phyloP scores from a whole-genome alignment of 2,797 vertebrate genomes.

The Triplophysa bombifrons region DNA sequence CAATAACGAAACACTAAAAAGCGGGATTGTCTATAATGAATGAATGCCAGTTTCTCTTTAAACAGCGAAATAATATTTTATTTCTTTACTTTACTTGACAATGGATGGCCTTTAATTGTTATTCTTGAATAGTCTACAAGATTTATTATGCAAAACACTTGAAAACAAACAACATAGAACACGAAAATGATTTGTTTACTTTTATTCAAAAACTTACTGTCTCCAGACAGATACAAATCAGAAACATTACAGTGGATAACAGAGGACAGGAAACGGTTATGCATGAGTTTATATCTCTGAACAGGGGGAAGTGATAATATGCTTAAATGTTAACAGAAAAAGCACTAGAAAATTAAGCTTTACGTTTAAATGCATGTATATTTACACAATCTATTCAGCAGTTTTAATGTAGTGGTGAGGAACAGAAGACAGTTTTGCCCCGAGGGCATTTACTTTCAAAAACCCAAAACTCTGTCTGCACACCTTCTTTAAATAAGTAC shows the following conservation, averaged over 20 bases:
- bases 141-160: background rate
- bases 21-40: too few species aligned
- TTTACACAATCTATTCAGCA: conserved; percentile 92
- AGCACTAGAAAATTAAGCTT: conserved; percentile 68
- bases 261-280: conserved; percentile 93
- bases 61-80: too few species aligned
- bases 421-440: conserved; percentile 87
- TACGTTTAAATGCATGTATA: conserved; percentile 83
- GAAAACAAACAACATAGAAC: conserved; percentile 56
- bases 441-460: conserved; percentile 37
- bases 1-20: too few species aligned
- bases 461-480: conserved; percentile 74
- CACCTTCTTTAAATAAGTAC: conserved; percentile 81
- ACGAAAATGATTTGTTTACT: conserved; percentile 95
- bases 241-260: conserved; percentile 99
- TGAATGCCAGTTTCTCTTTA: too few species aligned
- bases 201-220: conserved; percentile 99
- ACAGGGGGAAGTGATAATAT: conserved; percentile 55
- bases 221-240: conserved; percentile 99
- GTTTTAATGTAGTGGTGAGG: conserved; percentile 99
- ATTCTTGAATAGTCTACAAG: background rate
- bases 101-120: too few species aligned
- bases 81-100: too few species aligned
- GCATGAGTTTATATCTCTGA: conserved; percentile 72
- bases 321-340: conserved; percentile 62